Evolutionary conservation across 2,888 invertebrate species (phyloP), one percentile per base, ranked within the genome.

Genomic region (Nipponacmea schrenckii): DNA sequence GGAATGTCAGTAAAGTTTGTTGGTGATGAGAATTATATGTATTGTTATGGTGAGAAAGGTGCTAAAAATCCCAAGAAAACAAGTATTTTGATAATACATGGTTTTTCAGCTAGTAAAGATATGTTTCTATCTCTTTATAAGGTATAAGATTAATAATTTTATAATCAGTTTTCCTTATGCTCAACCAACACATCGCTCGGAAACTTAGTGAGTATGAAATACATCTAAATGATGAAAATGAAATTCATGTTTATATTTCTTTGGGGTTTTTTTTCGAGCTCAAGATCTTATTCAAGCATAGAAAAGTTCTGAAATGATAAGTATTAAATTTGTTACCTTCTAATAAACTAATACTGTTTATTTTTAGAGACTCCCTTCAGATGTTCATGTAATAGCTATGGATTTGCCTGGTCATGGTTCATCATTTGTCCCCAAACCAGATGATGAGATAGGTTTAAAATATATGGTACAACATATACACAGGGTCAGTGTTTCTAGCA

Each of bases 341-440:
- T 39, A 39, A 5, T 39, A 10, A 39, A 39, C 10, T 56, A 4
- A 62, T 24, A 39, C 44, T 65, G n/a, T 39, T 46, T 20, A 8
- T 69, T 76, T 72, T 31, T 76, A 86, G 86, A 78, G 77, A 62
- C 72, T 86, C 8, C 79, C 83, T 31, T 62, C 73, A 64, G 83
- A 83, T 67, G 62, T 77, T n/a, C 86, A 85, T 74, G 70, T 83
- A 46, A 75, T 85, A 64, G 81, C 82, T 10, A 69, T 86, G 17
- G 86, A 86, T 70, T 72, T 86, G 17, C 85, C 85, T 17, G 84
- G 86, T 17, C 84, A 86, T 74, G 86, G 86, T 8, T 80, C 77
- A 27, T 82, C 85, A 56, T 76, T 77, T 67, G 72, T 71, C 10
- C 82, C 83, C 0, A 14, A 70, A 10, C 80, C 80, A 7, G 77